Percentiles rank a stretch among this genome's conserved stretches.
phyloP scores from a whole-genome alignment of 2,113 vertebrate genomes.

The Myrmecobius fasciatus region DNA sequence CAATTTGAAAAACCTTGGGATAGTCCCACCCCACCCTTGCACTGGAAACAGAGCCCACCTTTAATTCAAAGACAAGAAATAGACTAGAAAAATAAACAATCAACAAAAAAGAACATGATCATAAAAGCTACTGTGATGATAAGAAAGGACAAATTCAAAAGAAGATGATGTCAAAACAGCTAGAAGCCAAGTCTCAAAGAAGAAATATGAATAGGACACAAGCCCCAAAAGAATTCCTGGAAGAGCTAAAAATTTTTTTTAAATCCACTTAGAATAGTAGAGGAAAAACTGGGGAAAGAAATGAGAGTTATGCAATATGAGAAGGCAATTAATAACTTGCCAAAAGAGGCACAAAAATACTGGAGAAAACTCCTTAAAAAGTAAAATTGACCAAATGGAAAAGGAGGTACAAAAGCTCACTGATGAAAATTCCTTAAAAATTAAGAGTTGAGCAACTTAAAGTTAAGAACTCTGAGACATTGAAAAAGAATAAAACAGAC shows the following conservation, averaged over 20 bases:
- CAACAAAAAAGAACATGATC: no score
- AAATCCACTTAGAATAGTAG: background rate
- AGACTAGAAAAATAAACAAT: no score
- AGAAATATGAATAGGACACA: background rate
- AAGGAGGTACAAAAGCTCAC: background rate
- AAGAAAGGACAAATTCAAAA: background rate
- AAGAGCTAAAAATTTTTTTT: background rate
- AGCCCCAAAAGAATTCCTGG: no score
- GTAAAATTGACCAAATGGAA: background rate
- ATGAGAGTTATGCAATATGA: no score
- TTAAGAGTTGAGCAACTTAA: background rate
- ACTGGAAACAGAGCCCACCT: no score
- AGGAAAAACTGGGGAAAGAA: background rate
- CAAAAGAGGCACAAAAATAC: background rate
- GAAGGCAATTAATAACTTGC: no score
- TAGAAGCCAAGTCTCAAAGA: background rate
- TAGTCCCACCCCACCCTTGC: no score
- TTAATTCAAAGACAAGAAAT: no score
- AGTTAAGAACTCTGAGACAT: no score
- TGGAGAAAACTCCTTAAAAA: background rate
- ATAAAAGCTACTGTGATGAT: no score
- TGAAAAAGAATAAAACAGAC: no score
- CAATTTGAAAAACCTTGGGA: no score
- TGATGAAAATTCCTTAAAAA: background rate
- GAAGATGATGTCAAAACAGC: background rate